Percentiles rank a stretch among this genome's conserved stretches.
phyloP scores from a whole-genome alignment of 1,140 invertebrate species.

The Drosophila hydei region DNA sequence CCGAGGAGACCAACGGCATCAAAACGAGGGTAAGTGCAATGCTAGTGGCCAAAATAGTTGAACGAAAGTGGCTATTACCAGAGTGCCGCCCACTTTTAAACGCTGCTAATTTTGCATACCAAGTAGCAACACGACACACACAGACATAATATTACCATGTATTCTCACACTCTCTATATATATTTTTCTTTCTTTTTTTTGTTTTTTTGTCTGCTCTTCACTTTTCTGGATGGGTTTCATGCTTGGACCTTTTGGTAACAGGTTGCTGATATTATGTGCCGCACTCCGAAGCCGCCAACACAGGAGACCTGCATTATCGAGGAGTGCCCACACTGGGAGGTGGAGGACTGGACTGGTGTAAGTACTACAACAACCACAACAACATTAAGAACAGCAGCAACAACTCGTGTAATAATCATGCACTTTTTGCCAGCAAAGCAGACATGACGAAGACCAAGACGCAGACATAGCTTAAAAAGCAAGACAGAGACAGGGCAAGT shows the following conservation, averaged over 20 bases:
- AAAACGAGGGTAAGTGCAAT: constrained; percentile 87
- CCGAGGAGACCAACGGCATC: constrained; percentile 88
- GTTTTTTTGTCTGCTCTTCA: constrained; percentile 17
- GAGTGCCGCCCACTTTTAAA: constrained; percentile 44
- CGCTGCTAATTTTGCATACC: constrained; percentile 62
- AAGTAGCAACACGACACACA: constrained; percentile 30
- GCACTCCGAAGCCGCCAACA: constrained; percentile 88
- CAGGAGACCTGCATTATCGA: constrained; percentile 92
- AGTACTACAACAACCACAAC: constrained; percentile 83
- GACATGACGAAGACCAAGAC: constrained; percentile 22
- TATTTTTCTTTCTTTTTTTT: constrained; percentile 27
- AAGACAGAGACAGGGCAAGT: background rate
- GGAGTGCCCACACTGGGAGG: constrained; percentile 93
- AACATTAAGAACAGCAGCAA: constrained; percentile 20
- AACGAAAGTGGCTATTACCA: constrained; percentile 58
- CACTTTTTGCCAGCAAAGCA: constrained; percentile 52
- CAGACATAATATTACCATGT: constrained; percentile 64
- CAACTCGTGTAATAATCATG: constrained; percentile 69
- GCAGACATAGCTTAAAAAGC: constrained; percentile 7
- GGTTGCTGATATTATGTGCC: constrained; percentile 90
- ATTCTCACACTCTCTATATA: constrained; percentile 17
- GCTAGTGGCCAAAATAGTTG: constrained; percentile 30
- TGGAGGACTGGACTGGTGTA: constrained; percentile 94
- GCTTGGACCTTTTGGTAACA: constrained; percentile 67
- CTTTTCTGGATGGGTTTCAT: constrained; percentile 10